These are phyloP conservation scores for Opisthocomus hoazin DNA, from an alignment of 2,113 vertebrate species.

Conservation along the genomic window DNA sequence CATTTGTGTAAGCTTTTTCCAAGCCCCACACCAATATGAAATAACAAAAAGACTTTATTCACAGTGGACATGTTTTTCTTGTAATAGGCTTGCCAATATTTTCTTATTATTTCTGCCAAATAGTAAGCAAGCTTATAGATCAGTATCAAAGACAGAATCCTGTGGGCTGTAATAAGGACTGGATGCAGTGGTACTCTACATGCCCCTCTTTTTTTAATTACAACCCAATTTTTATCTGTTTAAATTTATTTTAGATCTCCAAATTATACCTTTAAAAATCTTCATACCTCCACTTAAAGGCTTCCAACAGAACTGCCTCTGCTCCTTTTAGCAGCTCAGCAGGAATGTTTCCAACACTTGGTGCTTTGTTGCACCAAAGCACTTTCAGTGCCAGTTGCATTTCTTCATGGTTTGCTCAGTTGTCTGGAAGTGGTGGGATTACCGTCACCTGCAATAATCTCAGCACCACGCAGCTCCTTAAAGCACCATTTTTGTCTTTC, in stretches of 20 bases:
- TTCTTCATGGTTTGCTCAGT: background rate
- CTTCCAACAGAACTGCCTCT: background rate
- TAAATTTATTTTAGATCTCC: background rate
- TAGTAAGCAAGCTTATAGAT: background rate
- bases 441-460: background rate
- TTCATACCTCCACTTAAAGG: background rate
- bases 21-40: background rate
- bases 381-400: background rate
- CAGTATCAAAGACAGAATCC: background rate
- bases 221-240: background rate
- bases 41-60: background rate
- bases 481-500: background rate
- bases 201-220: background rate
- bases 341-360: background rate
- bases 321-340: background rate
- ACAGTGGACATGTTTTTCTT: background rate
- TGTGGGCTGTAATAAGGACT: background rate
- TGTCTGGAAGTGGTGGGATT: background rate
- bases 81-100: background rate
- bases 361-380: background rate
- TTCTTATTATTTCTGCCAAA: background rate
- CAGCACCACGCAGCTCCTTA: background rate
- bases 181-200: background rate
- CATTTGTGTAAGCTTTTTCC: background rate
- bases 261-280: background rate